Percentiles rank a stretch among this genome's conserved stretches.
phyloP scores from a whole-genome alignment of 2,888 invertebrate species.

The Cylindroiulus punctatus region DNA sequence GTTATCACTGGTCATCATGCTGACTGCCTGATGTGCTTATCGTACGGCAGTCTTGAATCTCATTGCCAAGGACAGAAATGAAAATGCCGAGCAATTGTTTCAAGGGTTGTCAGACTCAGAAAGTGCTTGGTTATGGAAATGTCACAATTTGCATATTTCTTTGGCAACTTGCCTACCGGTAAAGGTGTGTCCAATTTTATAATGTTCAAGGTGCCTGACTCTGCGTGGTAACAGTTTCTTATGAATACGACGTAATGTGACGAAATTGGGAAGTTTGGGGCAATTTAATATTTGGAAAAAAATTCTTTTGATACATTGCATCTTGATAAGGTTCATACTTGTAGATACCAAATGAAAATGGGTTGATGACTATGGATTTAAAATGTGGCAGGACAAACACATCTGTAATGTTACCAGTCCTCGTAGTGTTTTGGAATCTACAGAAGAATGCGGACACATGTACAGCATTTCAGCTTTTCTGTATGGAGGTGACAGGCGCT shows the following conservation, averaged over 20 bases:
- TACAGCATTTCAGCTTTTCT: no score
- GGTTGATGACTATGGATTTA: no score
- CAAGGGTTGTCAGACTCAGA: background rate
- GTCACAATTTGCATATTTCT: background rate
- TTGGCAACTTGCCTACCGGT: background rate
- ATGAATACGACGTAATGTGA: no score
- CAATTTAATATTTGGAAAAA: background rate
- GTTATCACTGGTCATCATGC: background rate
- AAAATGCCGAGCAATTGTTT: background rate
- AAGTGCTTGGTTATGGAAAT: background rate
- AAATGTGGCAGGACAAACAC: no score
- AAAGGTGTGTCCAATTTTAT: background rate
- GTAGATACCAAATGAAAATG: no score
- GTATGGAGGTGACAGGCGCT: no score
- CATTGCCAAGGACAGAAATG: background rate
- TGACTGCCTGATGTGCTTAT: background rate
- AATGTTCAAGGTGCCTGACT: background rate
- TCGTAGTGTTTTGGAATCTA: no score
- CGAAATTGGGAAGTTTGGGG: background rate
- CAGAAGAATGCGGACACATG: no score
- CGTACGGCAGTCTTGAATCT: background rate
- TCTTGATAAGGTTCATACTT: no score
- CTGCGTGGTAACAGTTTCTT: background rate
- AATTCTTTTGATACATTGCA: no score
- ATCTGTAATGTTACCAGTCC: no score